phyloP scores from a whole-genome alignment of 2,888 invertebrate genomes.

The Epicampocera succincta region DNA sequence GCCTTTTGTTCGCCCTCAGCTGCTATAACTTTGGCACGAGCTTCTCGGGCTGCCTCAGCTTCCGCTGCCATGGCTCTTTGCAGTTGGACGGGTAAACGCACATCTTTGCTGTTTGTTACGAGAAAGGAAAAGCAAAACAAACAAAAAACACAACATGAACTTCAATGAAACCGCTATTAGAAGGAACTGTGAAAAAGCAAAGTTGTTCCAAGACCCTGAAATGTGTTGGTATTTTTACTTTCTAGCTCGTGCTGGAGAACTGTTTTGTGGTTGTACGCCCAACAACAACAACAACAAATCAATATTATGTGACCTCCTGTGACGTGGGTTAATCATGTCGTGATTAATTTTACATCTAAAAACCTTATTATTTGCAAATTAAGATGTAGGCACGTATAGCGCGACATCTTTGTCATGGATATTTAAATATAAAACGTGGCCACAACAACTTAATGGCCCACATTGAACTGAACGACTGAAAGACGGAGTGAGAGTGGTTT shows the following conservation, averaged over 20 bases:
- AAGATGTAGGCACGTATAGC: slow-evolving; percentile 3
- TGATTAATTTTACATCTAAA: slow-evolving; percentile 41
- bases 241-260: background rate
- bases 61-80: slow-evolving; percentile 98
- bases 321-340: slow-evolving; percentile 27
- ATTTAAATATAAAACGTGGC: slow-evolving; percentile 7
- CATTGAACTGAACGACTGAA: slow-evolving; percentile 34
- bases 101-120: slow-evolving; percentile 88
- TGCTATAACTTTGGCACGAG: slow-evolving; percentile 97
- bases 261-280: no score
- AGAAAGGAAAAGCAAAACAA: background rate
- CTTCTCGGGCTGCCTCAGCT: slow-evolving; percentile 95
- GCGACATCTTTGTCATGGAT: slow-evolving; percentile 14
- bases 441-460: slow-evolving; percentile 51
- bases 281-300: slow-evolving; percentile 24
- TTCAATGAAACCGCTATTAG: no score
- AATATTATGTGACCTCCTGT: slow-evolving; percentile 42
- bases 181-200: background rate
- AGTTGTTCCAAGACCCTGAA: slow-evolving; percentile 13
- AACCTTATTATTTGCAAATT: slow-evolving; percentile 18
- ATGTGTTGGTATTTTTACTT: background rate
- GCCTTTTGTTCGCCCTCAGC: slow-evolving; percentile 99
- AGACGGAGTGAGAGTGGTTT: slow-evolving; percentile 27
- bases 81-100: slow-evolving; percentile 93
- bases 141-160: background rate